phyloP scores from a whole-genome alignment of 2,797 vertebrate species.

The Oreochromis mossambicus region DNA sequence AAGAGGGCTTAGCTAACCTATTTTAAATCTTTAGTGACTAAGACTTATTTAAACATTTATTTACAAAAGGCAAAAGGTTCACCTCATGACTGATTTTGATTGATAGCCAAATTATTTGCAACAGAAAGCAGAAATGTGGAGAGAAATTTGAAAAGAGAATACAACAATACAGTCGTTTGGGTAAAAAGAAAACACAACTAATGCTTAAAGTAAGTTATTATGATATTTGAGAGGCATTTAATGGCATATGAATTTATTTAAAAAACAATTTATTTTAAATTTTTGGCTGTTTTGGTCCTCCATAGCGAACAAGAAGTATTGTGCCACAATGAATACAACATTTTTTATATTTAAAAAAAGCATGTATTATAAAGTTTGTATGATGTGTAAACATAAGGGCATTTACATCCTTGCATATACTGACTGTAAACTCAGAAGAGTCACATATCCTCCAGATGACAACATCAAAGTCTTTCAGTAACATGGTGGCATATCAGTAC shows the following conservation, averaged over 20 bases:
- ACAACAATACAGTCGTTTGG: background rate
- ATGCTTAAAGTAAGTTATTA: background rate
- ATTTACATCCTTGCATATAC: constrained; percentile 59
- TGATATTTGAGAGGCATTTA: background rate
- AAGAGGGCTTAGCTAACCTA: background rate
- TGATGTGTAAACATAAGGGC: constrained; percentile 40
- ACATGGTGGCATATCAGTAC: background rate
- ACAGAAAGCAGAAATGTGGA: background rate
- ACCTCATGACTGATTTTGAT: background rate
- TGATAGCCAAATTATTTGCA: background rate
- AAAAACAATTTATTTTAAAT: background rate
- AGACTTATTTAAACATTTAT: background rate
- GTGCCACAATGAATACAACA: constrained; percentile 23
- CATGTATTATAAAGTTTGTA: constrained; percentile 29
- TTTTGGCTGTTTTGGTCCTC: background rate
- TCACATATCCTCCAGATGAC: background rate
- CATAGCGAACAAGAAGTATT: background rate
- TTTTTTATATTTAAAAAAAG: background rate
- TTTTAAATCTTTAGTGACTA: background rate
- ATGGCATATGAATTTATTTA: background rate
- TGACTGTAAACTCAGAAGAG: constrained; percentile 28
- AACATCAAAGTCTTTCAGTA: background rate
- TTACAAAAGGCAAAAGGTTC: background rate
- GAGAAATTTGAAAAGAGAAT: background rate
- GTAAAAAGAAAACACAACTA: background rate